Percentiles rank a stretch among this genome's conserved stretches.
Evolutionary conservation across 1,140 invertebrate species (phyloP).

Genomic region (Aricia agestis): DNA sequence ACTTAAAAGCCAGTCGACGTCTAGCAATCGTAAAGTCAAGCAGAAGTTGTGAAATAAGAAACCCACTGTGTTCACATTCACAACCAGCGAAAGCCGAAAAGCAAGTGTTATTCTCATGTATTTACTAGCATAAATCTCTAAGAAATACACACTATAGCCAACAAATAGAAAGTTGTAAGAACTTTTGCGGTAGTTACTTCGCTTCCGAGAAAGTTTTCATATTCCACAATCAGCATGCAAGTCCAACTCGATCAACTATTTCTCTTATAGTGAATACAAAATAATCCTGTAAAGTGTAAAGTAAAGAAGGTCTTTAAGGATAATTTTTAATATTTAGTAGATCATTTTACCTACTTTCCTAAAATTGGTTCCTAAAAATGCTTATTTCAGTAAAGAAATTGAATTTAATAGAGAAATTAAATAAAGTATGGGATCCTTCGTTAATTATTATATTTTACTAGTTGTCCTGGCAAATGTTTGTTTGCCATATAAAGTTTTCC

Average conservation of each 20-base stretch:
- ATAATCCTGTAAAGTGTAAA: not conserved
- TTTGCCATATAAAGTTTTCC: too few species aligned
- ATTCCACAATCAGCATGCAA: not conserved
- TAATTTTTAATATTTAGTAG: too few species aligned
- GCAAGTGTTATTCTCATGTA: not conserved
- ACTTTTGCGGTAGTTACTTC: not conserved
- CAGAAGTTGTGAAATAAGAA: not conserved
- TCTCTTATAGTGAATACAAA: conserved; percentile 3
- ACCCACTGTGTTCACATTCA: not conserved
- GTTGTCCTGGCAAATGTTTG: too few species aligned
- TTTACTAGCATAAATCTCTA: not conserved
- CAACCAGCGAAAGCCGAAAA: not conserved
- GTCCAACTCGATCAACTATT: not conserved
- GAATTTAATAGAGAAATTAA: too few species aligned
- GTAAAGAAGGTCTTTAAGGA: too few species aligned
- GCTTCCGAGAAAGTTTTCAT: conserved; percentile 5
- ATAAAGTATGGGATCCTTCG: too few species aligned
- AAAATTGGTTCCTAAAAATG: too few species aligned
- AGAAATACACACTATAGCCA: conserved; percentile 7
- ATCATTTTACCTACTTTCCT: too few species aligned
- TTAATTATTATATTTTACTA: too few species aligned
- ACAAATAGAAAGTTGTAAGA: conserved; percentile 7
- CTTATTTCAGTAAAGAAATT: too few species aligned
- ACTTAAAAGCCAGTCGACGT: not conserved
- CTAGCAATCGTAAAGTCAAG: not conserved